Conservation (phyloP, 2,888 invertebrate genomes). For the Apodemia mormo region DNA sequence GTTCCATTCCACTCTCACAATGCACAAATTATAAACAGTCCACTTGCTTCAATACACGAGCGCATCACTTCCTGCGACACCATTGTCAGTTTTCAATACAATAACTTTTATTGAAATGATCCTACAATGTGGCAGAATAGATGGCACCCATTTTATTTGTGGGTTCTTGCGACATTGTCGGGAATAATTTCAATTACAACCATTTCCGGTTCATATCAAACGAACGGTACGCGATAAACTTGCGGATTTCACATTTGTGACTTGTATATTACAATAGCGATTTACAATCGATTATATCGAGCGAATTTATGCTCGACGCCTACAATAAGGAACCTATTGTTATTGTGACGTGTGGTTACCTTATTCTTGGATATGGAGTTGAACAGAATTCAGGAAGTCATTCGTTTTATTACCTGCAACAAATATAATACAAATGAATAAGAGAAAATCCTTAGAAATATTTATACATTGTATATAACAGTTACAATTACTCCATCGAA, state of each 20-base stretch:
- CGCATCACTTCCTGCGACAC: conserved; percentile 76
- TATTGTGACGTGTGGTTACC: conserved; percentile 47
- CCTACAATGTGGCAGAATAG: conserved; percentile 68
- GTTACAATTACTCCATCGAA: too few species aligned
- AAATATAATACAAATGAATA: conserved; percentile 50
- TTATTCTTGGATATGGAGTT: conserved; percentile 25
- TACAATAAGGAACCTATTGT: conserved; percentile 25
- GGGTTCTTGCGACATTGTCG: conserved; percentile 68
- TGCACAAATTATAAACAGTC: conserved; percentile 81
- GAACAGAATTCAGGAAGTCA: conserved; percentile 30
- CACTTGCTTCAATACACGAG: conserved; percentile 75
- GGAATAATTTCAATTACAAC: conserved; percentile 65
- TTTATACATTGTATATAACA: background rate
- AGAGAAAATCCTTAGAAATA: conserved; percentile 38
- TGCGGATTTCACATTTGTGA: conserved; percentile 52
- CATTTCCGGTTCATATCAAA: conserved; percentile 70
- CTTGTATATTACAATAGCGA: conserved; percentile 43
- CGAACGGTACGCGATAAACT: conserved; percentile 58
- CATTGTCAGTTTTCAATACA: conserved; percentile 78
- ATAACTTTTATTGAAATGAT: conserved; percentile 80
- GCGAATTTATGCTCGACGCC: conserved; percentile 57
- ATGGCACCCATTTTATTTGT: conserved; percentile 63
- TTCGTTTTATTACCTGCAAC: conserved; percentile 65
- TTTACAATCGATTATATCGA: conserved; percentile 44
- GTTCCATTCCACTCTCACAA: conserved; percentile 69